Evolutionary conservation across 2,888 invertebrate genomes (phyloP), one percentile per base, ranked within the genome.

Genomic region (Neoaliturus tenellus): DNA sequence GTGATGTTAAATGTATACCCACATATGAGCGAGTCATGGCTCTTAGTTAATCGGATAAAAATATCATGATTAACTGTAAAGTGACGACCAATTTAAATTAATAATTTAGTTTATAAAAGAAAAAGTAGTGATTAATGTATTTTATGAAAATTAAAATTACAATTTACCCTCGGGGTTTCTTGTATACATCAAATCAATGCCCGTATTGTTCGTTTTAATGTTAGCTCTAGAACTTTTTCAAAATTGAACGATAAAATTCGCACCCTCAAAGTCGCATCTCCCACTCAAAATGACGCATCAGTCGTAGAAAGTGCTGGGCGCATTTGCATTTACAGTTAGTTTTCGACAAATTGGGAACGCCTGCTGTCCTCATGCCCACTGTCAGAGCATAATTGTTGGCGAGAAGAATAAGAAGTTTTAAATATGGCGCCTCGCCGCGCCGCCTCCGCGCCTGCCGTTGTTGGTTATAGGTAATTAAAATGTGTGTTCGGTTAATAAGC

Each of bases 281-380:
- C 62, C 17, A 62, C 62, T 5, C 28, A 31, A 62, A 62, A 62
- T 62, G 62, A 62, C 62, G 62, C 31, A 12, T 62, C 62, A 62
- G 20, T 62, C 62, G 25, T 35, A 69, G 69, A 69, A 69, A 69
- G 67, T 67, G 67, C 25, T 25, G 33, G 17, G 39, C 31, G 20
- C n/a, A 69, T 69, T 69, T 39, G 69, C 69, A 69, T 69, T 69
- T 20, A 69, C 69, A 69, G 69, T 69, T 69, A 69, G 69, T 69
- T 69, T 69, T 69, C 33, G 69, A 69, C 69, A 69, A 69, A 69
- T 69, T 69, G 69, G 39, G 69, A 23, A 69, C 69, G 69, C 35
- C 69, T 39, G 69, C 39, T 69, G 69, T 69, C 69, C 69, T 39
- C 39, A 39, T 69, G 39, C 69, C 69, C 69, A 69, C 69, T 39